A percentile compares a stretch with the other conserved stretches of the same genome.
Evolutionary conservation across 2,888 invertebrate genomes (phyloP).

Genomic region (Lasiommata megera): DNA sequence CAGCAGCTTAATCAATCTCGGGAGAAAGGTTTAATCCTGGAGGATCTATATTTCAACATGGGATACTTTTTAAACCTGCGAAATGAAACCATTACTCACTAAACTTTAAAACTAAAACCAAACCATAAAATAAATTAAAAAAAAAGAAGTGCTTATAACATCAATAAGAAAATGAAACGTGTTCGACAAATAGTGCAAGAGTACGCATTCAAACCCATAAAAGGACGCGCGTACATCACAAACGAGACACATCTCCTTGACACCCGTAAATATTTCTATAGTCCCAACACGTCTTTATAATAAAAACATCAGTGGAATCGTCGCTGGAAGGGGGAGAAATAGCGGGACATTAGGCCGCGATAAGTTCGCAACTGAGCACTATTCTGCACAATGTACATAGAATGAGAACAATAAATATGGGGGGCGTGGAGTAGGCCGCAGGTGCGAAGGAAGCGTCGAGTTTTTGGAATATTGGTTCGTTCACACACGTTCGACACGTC

Average conservation of each 20-base stretch:
- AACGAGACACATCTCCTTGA: constrained; percentile 48
- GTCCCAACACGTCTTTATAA: constrained; percentile 70
- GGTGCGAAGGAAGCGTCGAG: constrained; percentile 64
- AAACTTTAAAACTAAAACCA: too few species aligned
- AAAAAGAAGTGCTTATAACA: constrained; percentile 31
- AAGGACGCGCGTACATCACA: constrained; percentile 57
- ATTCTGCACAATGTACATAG: constrained; percentile 31
- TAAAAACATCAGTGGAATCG: constrained; percentile 70
- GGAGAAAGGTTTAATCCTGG: too few species aligned
- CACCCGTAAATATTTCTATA: constrained; percentile 64
- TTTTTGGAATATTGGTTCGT: constrained; percentile 20
- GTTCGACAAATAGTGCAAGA: constrained; percentile 47
- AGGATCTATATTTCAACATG: too few species aligned
- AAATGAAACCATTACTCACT: too few species aligned
- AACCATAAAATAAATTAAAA: too few species aligned
- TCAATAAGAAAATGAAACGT: constrained; percentile 41
- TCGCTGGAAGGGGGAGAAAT: constrained; percentile 46
- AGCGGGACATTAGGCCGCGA: constrained; percentile 65
- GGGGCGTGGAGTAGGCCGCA: constrained; percentile 55
- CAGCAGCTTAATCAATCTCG: too few species aligned
- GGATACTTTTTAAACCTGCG: too few species aligned
- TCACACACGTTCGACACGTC: background rate
- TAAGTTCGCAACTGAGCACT: constrained; percentile 60
- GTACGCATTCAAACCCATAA: constrained; percentile 43
- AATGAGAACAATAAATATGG: constrained; percentile 43